A percentile compares a stretch with the other conserved stretches of the same genome.
Conservation (phyloP, 2,113 vertebrate species). For the Helogale parvula region DNA sequence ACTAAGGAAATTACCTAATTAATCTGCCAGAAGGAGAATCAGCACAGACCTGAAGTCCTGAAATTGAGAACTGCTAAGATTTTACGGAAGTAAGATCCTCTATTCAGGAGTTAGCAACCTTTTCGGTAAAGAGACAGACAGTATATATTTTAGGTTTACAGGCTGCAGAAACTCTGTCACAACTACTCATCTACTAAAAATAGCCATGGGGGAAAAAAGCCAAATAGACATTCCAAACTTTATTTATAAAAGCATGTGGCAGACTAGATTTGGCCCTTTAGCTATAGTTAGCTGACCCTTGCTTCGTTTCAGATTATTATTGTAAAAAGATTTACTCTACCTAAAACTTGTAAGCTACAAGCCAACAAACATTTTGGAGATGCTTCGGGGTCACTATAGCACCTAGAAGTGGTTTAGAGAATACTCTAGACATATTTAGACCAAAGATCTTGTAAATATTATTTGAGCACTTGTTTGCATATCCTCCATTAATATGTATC, state of each 20-base stretch:
- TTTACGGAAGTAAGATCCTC: background rate
- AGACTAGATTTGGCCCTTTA: background rate
- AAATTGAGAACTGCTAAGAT: background rate
- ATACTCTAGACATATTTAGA: background rate
- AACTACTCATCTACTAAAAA: background rate
- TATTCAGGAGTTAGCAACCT: background rate
- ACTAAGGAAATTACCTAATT: background rate
- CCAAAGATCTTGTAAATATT: background rate
- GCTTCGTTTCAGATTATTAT: background rate
- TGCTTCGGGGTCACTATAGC: background rate
- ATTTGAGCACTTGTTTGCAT: background rate
- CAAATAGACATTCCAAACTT: background rate
- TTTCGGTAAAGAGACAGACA: background rate
- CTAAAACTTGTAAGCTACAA: background rate
- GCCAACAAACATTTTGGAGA: background rate
- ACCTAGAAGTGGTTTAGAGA: background rate
- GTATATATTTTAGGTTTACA: background rate
- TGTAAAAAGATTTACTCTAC: background rate
- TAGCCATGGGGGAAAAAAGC: background rate
- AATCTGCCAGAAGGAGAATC: background rate
- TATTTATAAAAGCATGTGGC: background rate
- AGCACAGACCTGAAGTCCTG: background rate
- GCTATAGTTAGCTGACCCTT: background rate
- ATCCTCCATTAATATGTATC: background rate
- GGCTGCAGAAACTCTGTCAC: background rate